Evolutionary conservation across 2,888 invertebrate genomes (phyloP), one percentile per base, ranked within the genome.

Genomic region (Drosophila barbarae): DNA sequence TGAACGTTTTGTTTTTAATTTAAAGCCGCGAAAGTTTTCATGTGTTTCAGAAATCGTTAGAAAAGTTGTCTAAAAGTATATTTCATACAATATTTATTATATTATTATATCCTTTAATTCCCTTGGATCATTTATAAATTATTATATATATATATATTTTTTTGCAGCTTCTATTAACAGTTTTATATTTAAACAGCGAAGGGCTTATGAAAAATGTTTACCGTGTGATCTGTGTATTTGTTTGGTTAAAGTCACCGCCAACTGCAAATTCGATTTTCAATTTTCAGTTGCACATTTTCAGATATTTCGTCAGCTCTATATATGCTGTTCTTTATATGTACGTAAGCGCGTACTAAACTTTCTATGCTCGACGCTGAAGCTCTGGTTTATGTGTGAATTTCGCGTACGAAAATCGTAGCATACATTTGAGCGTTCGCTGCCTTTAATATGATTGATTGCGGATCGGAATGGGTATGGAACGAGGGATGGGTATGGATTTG

Each of bases 221-320:
- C 35, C 9, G 35, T 55, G 55, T 21, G n/a, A 41, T 51, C 23
- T 55, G 35, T 67, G 54, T 32, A 38, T 23, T 21, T 30, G 47
- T 28, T 15, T 30, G 52, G 51, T 38, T 44, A 50, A 32, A 44
- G 41, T 34, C 56, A 36, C 55, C 55, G 55, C 36, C 21, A 56
- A 52, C 50, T 54, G 53, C 50, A 76, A 84, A 84, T 76, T 73
- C 72, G 72, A 78, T 84, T 84, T 84, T 71, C 74, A 69, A 68
- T 80, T 83, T 80, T 77, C 74, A 69, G 73, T 81, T 83, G 67
- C 61, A 66, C 74, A 56, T 79, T 66, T 72, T 51, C 36, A 61
- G 60, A 73, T 52, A 58, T 72, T 58, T 32, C 35, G 34, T 18
- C 21, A 13, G 28, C 28, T 6, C 13, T 30, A 18, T 42, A 18